Conservation (phyloP, 2,797 vertebrate genomes). For the Enoplosus armatus region DNA sequence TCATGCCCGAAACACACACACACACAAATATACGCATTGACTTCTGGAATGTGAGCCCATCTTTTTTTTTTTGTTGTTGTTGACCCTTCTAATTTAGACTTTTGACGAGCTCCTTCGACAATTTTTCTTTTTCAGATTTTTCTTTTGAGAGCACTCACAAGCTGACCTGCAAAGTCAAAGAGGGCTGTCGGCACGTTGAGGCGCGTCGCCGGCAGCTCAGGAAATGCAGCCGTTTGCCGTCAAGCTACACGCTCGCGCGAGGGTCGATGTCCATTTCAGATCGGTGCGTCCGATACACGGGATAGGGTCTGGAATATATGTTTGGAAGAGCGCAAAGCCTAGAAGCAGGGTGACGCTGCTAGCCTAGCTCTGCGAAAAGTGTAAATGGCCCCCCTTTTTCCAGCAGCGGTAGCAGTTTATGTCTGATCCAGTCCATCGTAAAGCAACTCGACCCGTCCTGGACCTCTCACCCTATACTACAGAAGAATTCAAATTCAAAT, state of each 20-base stretch:
- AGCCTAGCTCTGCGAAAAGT: neutral
- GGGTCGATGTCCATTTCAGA: neutral
- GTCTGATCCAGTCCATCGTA: neutral
- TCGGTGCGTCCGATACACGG: neutral
- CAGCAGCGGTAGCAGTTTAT: neutral
- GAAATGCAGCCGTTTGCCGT: neutral
- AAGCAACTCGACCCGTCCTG: no score
- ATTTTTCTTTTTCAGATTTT: no score
- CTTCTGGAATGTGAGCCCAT: slow-evolving; percentile 84
- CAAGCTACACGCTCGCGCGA: neutral
- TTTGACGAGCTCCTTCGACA: slow-evolving; percentile 11
- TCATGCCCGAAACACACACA: slow-evolving; percentile 27
- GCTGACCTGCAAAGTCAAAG: slow-evolving; percentile 11
- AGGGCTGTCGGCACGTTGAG: slow-evolving; percentile 1
- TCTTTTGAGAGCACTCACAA: slow-evolving; percentile 15
- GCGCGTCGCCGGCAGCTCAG: neutral
- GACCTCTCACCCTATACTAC: neutral
- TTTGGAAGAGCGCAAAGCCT: neutral
- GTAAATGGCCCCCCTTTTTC: no score
- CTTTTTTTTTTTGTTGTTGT: no score
- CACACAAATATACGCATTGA: slow-evolving; percentile 77
- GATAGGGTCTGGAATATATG: neutral
- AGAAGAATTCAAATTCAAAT: slow-evolving; percentile 8
- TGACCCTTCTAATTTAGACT: slow-evolving; percentile 71
- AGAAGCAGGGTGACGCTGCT: neutral